phyloP scores from a whole-genome alignment of 2,888 invertebrate species.

The Operophtera brumata region DNA sequence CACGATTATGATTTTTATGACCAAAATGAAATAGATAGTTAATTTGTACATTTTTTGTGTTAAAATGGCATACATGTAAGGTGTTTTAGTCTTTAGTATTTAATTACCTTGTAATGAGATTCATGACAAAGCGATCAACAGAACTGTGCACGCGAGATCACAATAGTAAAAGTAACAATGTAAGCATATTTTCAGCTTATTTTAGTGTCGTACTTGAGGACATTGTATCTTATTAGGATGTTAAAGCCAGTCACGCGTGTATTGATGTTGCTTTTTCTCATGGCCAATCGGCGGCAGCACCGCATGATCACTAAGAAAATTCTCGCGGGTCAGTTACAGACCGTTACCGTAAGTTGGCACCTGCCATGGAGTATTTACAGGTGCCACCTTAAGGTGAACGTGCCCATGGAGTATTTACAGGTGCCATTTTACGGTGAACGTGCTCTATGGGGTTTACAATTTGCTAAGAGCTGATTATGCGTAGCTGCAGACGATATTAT shows the following conservation, averaged over 20 bases:
- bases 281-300: background rate
- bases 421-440: too few relatives aligned
- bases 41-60: constrained; percentile 29
- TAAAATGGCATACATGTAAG: constrained; percentile 28
- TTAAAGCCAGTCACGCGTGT: constrained; percentile 1
- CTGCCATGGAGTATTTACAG: too few relatives aligned
- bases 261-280: constrained; percentile 1
- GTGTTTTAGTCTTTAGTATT: constrained; percentile 7
- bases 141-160: background rate
- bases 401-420: too few relatives aligned
- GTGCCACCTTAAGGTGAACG: too few relatives aligned
- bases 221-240: background rate
- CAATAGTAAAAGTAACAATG: constrained; percentile 6
- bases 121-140: constrained; percentile 10
- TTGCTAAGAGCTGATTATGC: background rate
- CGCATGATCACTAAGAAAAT: background rate
- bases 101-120: constrained; percentile 4
- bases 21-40: constrained; percentile 34
- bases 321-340: background rate
- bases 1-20: constrained; percentile 21
- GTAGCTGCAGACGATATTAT: background rate
- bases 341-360: too few relatives aligned
- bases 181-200: constrained; percentile 7
- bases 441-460: too few relatives aligned
- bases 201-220: background rate